phyloP scores from a whole-genome alignment of 2,797 vertebrate genomes.

The Falco concolor region DNA sequence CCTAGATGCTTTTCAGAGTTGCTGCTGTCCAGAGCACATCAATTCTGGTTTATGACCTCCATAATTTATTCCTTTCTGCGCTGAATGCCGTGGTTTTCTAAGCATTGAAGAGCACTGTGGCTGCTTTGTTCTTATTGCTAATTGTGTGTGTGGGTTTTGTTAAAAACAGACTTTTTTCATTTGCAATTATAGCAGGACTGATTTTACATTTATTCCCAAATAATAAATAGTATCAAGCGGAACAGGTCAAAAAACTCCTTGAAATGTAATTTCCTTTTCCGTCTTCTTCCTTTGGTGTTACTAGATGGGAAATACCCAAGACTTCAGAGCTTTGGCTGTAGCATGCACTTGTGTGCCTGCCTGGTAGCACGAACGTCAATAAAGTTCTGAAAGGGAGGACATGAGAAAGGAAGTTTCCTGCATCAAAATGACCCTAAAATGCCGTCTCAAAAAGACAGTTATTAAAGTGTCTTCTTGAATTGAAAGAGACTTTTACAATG shows the following conservation, averaged over 20 bases:
- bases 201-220: not conserved
- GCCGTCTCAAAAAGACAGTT: not conserved
- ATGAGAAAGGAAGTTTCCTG: not conserved
- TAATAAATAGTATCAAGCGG: not conserved
- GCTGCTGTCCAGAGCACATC: not conserved
- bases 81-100: not conserved
- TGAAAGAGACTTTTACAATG: not conserved
- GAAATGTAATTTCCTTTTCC: not conserved
- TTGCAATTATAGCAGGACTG: not conserved
- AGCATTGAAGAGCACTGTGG: not conserved
- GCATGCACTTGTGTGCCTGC: not conserved
- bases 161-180: not conserved
- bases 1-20: not conserved
- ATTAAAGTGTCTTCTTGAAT: not conserved
- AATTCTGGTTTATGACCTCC: not conserved
- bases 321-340: not conserved
- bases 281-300: not conserved
- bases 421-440: not conserved
- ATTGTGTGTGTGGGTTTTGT: not conserved
- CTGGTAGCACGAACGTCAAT: not conserved
- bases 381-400: not conserved
- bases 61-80: not conserved
- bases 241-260: not conserved
- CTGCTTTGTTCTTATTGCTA: not conserved
- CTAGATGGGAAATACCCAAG: not conserved